Conservation (phyloP, 2,797 vertebrate species). For the Pangasius sanitwongsei region DNA sequence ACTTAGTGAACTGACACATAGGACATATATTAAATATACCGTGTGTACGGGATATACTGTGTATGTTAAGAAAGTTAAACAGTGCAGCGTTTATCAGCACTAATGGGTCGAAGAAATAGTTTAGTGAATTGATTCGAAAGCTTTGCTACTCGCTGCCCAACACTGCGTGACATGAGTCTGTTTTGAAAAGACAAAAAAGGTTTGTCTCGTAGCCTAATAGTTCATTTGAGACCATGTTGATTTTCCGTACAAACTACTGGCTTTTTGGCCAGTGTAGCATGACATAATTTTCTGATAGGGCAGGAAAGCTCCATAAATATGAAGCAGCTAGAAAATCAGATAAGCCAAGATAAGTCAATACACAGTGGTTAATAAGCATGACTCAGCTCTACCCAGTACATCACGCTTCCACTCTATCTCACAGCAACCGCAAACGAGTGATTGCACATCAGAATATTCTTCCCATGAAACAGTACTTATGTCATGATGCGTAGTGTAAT, state of each 20-base stretch:
- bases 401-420: neutral
- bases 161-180: neutral
- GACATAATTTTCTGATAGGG: neutral
- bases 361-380: neutral
- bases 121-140: neutral
- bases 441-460: neutral
- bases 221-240: neutral
- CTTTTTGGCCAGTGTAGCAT: neutral
- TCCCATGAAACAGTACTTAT: neutral
- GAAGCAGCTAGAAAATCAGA: neutral
- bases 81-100: too few relatives aligned
- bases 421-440: neutral
- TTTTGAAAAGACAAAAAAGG: neutral
- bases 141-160: neutral
- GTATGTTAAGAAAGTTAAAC: too few relatives aligned
- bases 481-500: too few relatives aligned
- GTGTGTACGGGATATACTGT: too few relatives aligned
- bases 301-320: neutral
- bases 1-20: neutral
- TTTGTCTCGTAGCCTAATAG: neutral
- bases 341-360: neutral
- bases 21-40: too few relatives aligned
- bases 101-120: neutral
- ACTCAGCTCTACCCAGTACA: neutral
- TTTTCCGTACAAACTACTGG: neutral